phyloP scores from a whole-genome alignment of 2,113 vertebrate species.

The Gasterosteus nipponicus region DNA sequence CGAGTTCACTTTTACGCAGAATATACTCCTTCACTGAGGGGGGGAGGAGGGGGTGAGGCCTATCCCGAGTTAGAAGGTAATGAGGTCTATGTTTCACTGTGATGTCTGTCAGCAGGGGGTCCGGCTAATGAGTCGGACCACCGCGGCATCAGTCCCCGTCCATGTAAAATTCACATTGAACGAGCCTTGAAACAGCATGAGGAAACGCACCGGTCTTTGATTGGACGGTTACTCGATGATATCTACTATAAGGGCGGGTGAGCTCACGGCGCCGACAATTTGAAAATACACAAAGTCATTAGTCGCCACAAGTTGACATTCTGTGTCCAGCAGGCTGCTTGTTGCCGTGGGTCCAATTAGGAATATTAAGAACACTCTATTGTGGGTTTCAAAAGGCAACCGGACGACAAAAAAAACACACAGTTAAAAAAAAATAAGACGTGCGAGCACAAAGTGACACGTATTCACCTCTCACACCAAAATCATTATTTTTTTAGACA shows the following conservation, averaged over 20 bases:
- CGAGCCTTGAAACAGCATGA: slow-evolving; percentile 51
- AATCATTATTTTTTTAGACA: neutral
- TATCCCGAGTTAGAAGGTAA: slow-evolving; percentile 60
- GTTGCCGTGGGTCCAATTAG: slow-evolving; percentile 56
- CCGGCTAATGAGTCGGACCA: slow-evolving; percentile 62
- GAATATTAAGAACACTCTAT: slow-evolving; percentile 13
- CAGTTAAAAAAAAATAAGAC: neutral
- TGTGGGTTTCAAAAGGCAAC: slow-evolving; percentile 1
- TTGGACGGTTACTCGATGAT: slow-evolving; percentile 41
- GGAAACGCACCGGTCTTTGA: slow-evolving; percentile 52
- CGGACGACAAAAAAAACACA: slow-evolving; percentile 5
- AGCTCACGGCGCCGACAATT: slow-evolving; percentile 37
- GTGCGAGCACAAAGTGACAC: neutral
- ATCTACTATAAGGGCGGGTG: slow-evolving; percentile 13
- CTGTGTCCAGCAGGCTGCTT: slow-evolving; percentile 43
- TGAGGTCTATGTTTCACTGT: slow-evolving; percentile 64
- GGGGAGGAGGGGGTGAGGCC: slow-evolving; percentile 24
- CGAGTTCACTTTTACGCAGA: slow-evolving; percentile 37
- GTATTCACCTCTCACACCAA: neutral
- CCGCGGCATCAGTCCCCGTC: slow-evolving; percentile 38
- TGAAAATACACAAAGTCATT: slow-evolving; percentile 56
- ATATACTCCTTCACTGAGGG: slow-evolving; percentile 30
- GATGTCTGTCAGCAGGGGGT: slow-evolving; percentile 53
- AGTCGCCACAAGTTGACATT: slow-evolving; percentile 54
- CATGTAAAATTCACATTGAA: slow-evolving; percentile 52